Conservation (phyloP, 2,888 invertebrate species). For the Bedellia somnulentella region DNA sequence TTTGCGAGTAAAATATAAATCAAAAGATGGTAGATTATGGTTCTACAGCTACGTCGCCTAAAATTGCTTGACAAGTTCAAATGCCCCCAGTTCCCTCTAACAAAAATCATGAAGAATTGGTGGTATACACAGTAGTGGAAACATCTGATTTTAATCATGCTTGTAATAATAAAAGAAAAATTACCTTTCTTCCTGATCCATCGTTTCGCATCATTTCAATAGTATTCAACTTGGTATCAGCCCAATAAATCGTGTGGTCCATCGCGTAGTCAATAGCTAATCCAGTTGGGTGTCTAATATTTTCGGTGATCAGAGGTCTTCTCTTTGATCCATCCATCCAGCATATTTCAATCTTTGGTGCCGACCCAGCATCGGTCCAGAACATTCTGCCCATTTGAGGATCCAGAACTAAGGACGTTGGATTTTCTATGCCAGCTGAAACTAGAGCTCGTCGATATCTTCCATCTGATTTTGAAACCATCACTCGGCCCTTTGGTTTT, state of each 20-base stretch:
- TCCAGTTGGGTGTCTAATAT: conserved; percentile 85
- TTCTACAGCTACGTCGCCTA: too few relatives aligned
- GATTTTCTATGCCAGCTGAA: conserved; percentile 77
- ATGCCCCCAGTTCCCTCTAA: too few relatives aligned
- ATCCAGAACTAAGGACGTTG: conserved; percentile 87
- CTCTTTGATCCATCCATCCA: conserved; percentile 97
- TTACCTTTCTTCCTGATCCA: conserved; percentile 72
- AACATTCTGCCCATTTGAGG: conserved; percentile 84
- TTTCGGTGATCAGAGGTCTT: conserved; percentile 76
- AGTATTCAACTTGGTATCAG: conserved; percentile 87
- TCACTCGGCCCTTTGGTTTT: conserved; percentile 76
- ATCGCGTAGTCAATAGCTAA: conserved; percentile 88
- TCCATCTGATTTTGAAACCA: conserved; percentile 89
- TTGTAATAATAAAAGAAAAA: too few relatives aligned
- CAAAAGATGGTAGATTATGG: too few relatives aligned
- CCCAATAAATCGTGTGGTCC: conserved; percentile 93
- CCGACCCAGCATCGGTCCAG: conserved; percentile 91
- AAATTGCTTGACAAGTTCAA: too few relatives aligned
- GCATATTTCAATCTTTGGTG: conserved; percentile 90
- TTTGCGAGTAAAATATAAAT: too few relatives aligned
- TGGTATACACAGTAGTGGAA: too few relatives aligned
- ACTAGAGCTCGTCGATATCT: conserved; percentile 83
- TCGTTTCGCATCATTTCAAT: conserved; percentile 86
- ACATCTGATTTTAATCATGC: too few relatives aligned
- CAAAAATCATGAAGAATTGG: too few relatives aligned